Conservation (phyloP, 2,888 invertebrate species). For the Drosophila vallismaia region DNA sequence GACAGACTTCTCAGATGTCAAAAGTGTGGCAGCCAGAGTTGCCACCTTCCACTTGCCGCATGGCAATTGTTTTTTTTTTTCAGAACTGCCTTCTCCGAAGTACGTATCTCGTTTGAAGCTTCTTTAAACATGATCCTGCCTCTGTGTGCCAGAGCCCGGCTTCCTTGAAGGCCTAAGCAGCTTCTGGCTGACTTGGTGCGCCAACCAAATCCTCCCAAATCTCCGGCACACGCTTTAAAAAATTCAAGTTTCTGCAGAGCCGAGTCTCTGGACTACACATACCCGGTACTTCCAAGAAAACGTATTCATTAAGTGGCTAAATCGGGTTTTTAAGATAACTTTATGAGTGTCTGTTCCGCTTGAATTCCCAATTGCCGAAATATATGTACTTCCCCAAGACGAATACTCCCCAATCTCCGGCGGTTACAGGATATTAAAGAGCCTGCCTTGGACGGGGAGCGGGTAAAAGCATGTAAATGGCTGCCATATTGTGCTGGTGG, state of each 20-base stretch:
- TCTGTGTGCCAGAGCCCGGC: conserved; percentile 17
- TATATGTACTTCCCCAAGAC: background rate
- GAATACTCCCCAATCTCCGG: background rate
- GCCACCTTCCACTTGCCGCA: conserved; percentile 11
- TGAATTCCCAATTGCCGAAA: background rate
- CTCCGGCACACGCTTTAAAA: conserved; percentile 2
- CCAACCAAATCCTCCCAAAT: conserved; percentile 19
- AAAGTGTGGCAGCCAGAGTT: conserved; percentile 20
- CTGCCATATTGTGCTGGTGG: conserved; percentile 38
- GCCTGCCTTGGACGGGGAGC: background rate
- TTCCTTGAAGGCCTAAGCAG: conserved; percentile 17
- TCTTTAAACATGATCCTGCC: conserved; percentile 30
- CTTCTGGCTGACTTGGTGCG: background rate
- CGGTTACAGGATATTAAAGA: background rate
- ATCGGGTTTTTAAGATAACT: background rate
- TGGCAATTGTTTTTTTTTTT: conserved; percentile 21
- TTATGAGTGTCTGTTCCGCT: background rate
- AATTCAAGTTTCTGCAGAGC: background rate
- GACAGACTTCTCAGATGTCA: conserved; percentile 23
- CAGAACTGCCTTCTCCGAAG: too few relatives aligned
- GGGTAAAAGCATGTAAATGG: conserved; percentile 7
- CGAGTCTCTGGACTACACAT: background rate
- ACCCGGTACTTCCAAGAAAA: background rate
- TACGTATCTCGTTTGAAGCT: conserved; percentile 6
- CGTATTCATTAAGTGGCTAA: background rate